These are phyloP conservation scores for Amyelois transitella DNA, from an alignment of 1,140 invertebrate genomes.

Conservation along the genomic window DNA sequence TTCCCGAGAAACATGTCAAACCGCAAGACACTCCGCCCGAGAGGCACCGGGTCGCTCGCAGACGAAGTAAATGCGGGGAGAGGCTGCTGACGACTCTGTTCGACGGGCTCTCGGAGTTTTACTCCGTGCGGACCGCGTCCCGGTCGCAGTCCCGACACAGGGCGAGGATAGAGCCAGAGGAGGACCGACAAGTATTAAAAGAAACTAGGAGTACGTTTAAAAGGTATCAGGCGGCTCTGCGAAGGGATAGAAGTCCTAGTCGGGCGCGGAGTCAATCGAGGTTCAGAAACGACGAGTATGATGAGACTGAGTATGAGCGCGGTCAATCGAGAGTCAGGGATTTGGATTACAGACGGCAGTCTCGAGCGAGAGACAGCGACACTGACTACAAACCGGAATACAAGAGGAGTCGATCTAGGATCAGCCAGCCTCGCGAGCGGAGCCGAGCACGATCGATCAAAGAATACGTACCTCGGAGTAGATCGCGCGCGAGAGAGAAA, in stretches of 20 bases:
- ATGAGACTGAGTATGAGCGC: not conserved
- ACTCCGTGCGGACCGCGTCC: slow-evolving; percentile 78
- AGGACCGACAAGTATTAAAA: slow-evolving; percentile 46
- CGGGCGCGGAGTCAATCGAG: not conserved
- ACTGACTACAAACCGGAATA: not conserved
- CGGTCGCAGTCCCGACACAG: slow-evolving; percentile 43
- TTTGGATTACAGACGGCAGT: not conserved
- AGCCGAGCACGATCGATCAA: not conserved
- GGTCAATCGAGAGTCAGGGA: not conserved
- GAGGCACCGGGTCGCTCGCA: slow-evolving; percentile 28
- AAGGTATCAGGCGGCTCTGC: slow-evolving; percentile 48
- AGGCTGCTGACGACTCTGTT: slow-evolving; percentile 82
- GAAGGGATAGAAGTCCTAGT: not conserved
- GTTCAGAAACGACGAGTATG: not conserved
- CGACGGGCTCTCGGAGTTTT: slow-evolving; percentile 90
- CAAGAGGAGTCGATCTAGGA: slow-evolving; percentile 2
- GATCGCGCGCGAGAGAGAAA: slow-evolving; percentile 1
- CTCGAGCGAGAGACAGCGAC: not conserved
- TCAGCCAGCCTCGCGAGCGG: not conserved
- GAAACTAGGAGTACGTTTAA: slow-evolving; percentile 66
- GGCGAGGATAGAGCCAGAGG: slow-evolving; percentile 18
- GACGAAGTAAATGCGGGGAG: slow-evolving; percentile 54
- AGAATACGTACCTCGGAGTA: not conserved
- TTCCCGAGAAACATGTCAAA: not conserved
- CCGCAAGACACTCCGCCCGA: slow-evolving; percentile 24